Percentiles rank a stretch among this genome's conserved stretches.
phyloP scores from a whole-genome alignment of 2,797 vertebrate genomes.

The Mastacembelus armatus region DNA sequence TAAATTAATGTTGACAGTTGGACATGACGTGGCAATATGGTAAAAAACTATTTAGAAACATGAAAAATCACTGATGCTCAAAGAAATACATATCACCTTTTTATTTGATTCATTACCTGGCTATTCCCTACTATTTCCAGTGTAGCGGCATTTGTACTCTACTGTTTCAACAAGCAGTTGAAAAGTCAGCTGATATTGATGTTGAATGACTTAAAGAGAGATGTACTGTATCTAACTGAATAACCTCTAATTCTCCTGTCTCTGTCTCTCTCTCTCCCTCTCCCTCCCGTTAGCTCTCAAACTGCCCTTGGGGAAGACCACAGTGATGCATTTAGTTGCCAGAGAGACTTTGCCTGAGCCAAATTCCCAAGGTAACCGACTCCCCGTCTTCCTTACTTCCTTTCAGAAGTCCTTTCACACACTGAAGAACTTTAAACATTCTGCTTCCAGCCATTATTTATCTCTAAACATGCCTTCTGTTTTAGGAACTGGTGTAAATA shows the following conservation, averaged over 20 bases:
- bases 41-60: not conserved
- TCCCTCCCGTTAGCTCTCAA: slow-evolving; percentile 89
- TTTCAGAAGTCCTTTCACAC: slow-evolving; percentile 68
- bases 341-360: slow-evolving; percentile 98
- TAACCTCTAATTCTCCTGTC: slow-evolving; percentile 50
- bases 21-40: too few relatives aligned
- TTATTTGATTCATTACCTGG: not conserved
- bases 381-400: slow-evolving; percentile 45
- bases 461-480: slow-evolving; percentile 66
- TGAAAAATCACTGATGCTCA: too few relatives aligned
- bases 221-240: slow-evolving; percentile 36
- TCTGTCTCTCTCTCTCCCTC: slow-evolving; percentile 26
- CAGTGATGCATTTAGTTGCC: slow-evolving; percentile 99
- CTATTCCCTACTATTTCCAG: not conserved
- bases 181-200: slow-evolving; percentile 39
- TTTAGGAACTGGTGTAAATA: slow-evolving; percentile 65
- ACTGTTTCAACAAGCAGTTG: not conserved
- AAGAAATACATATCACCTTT: slow-evolving; percentile 1
- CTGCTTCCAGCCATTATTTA: slow-evolving; percentile 56
- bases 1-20: too few relatives aligned
- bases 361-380: slow-evolving; percentile 96
- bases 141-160: slow-evolving; percentile 11
- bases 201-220: slow-evolving; percentile 41
- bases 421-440: slow-evolving; percentile 57
- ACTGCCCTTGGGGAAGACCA: slow-evolving; percentile 97